phyloP scores from a whole-genome alignment of 1,140 invertebrate genomes.

The Teleogryllus occipitalis region DNA sequence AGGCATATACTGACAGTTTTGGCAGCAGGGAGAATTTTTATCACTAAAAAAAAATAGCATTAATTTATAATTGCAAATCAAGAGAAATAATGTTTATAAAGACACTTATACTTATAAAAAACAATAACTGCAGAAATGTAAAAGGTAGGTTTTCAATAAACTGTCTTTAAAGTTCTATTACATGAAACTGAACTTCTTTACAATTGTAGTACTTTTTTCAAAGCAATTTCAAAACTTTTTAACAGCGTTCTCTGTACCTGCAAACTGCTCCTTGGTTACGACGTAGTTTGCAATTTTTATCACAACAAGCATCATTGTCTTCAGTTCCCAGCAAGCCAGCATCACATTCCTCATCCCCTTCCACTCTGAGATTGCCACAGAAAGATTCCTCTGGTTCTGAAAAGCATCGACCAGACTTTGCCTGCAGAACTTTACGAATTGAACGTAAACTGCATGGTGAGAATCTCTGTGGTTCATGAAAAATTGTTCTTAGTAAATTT shows the following conservation, averaged over 20 bases:
- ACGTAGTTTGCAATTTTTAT: slow-evolving; percentile 83
- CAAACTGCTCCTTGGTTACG: slow-evolving; percentile 64
- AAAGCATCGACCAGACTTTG: slow-evolving; percentile 86
- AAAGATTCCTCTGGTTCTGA: slow-evolving; percentile 90
- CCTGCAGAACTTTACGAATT: slow-evolving; percentile 84
- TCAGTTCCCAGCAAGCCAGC: slow-evolving; percentile 85
- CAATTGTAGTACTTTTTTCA: too few species aligned
- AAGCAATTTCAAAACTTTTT: background rate
- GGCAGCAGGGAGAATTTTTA: slow-evolving; percentile 90
- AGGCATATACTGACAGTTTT: slow-evolving; percentile 77
- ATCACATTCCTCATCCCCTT: slow-evolving; percentile 91
- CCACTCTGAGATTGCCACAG: slow-evolving; percentile 86
- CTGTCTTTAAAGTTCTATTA: too few species aligned
- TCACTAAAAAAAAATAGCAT: slow-evolving; percentile 54
- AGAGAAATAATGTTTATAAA: background rate
- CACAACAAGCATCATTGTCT: slow-evolving; percentile 85
- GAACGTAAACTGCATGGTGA: slow-evolving; percentile 88
- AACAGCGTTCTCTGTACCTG: slow-evolving; percentile 43
- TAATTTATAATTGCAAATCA: slow-evolving; percentile 15
- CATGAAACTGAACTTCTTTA: too few species aligned
- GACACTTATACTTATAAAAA: too few species aligned
- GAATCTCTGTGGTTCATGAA: slow-evolving; percentile 58
- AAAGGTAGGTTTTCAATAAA: too few species aligned
- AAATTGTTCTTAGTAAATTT: too few species aligned
- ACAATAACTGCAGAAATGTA: too few species aligned